phyloP scores from a whole-genome alignment of 2,888 invertebrate genomes.

The Neoaliturus tenellus region DNA sequence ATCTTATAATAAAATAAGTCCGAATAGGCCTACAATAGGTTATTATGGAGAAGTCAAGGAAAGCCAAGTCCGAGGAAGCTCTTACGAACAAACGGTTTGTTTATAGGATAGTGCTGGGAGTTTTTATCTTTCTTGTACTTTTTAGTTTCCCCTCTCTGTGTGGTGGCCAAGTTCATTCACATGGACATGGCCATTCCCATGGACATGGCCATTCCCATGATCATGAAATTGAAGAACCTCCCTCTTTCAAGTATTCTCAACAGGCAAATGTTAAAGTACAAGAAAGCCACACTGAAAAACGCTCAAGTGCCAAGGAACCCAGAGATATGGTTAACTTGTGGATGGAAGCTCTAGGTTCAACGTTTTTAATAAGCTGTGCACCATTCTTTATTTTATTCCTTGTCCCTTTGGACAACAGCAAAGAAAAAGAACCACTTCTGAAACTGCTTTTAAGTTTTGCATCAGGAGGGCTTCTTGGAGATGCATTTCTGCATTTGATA shows the following conservation, averaged over 20 bases:
- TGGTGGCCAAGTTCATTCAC: constrained; percentile 67
- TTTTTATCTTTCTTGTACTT: constrained; percentile 68
- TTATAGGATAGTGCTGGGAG: constrained; percentile 52
- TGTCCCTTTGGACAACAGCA: constrained; percentile 92
- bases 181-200: constrained; percentile 71
- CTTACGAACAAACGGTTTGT: not conserved
- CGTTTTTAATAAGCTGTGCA: constrained; percentile 94
- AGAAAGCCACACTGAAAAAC: constrained; percentile 61
- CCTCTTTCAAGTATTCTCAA: constrained; percentile 90
- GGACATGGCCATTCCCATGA: constrained; percentile 74
- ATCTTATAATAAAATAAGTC: too few species aligned
- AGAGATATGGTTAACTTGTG: constrained; percentile 74
- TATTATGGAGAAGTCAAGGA: not conserved
- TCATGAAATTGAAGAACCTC: constrained; percentile 77
- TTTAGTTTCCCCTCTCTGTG: constrained; percentile 70
- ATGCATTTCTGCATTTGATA: constrained; percentile 98
- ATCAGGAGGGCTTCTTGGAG: constrained; percentile 96
- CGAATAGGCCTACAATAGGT: not conserved
- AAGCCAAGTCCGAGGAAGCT: not conserved
- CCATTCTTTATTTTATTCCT: constrained; percentile 95
- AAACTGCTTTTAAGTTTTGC: constrained; percentile 96
- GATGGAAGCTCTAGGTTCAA: constrained; percentile 91
- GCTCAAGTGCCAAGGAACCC: constrained; percentile 55
- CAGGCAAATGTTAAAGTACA: constrained; percentile 77
- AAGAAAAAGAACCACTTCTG: constrained; percentile 89